Conservation (phyloP, 2,113 vertebrate genomes). For the Ptilorrhoa leucosticta region DNA sequence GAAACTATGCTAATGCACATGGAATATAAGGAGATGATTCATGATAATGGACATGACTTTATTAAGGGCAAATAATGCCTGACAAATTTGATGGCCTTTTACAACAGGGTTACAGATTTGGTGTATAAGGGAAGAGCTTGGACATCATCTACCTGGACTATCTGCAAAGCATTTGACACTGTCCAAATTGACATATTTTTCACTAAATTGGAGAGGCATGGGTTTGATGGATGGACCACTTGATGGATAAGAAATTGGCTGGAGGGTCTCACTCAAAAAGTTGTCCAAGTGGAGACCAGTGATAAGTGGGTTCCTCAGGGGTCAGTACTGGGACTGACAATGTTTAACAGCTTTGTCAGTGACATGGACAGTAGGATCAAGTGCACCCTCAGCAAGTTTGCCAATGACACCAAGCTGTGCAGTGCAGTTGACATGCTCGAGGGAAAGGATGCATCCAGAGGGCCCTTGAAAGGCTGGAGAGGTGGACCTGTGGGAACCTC, state of each 20-base stretch:
- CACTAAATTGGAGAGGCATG: not conserved
- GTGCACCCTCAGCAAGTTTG: not conserved
- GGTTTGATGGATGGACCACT: not conserved
- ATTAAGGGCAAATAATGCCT: not conserved
- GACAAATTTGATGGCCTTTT: not conserved
- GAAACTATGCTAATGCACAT: not conserved
- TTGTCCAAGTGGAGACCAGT: not conserved
- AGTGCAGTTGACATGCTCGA: accelerated
- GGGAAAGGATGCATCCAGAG: not conserved
- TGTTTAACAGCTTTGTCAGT: not conserved
- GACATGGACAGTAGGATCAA: not conserved
- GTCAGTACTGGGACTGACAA: not conserved
- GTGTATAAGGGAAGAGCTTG: not conserved
- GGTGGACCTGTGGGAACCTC: not conserved
- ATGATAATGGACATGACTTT: not conserved
- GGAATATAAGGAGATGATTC: not conserved
- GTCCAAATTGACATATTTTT: not conserved
- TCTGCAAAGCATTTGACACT: not conserved
- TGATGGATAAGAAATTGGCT: not conserved
- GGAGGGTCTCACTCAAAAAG: not conserved
- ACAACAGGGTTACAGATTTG: not conserved
- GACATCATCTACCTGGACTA: not conserved
- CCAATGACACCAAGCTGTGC: not conserved
- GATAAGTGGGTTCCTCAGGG: not conserved
- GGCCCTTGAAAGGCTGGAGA: not conserved